Conservation (phyloP, 2,113 vertebrate genomes). For the Sinocyclocheilus anophthalmus region DNA sequence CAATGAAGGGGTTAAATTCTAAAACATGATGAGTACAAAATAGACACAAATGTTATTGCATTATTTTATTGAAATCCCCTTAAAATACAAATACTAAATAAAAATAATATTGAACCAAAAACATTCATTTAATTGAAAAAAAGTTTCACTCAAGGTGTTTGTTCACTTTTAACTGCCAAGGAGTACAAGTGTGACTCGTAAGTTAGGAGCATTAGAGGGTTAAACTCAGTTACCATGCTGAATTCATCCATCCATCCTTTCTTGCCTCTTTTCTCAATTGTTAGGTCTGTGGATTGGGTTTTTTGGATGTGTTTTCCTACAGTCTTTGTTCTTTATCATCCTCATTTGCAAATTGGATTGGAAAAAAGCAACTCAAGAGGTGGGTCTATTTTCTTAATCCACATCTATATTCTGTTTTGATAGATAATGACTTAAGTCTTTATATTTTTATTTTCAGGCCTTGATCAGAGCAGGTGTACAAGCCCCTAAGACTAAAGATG, state of each 20-base stretch:
- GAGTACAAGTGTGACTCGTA: background rate
- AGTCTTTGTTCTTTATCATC: constrained; percentile 74
- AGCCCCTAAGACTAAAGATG: background rate
- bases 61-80: no score
- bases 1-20: no score
- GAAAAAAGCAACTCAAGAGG: constrained; percentile 82
- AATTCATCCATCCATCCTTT: background rate
- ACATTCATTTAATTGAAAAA: background rate
- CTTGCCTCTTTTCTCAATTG: background rate
- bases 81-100: no score
- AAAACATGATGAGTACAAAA: no score
- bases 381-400: constrained; percentile 48
- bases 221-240: background rate
- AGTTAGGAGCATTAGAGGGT: background rate
- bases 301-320: constrained; percentile 71
- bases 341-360: constrained; percentile 81
- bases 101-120: background rate
- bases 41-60: no score
- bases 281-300: constrained; percentile 86
- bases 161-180: background rate
- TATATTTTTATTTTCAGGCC: constrained; percentile 43
- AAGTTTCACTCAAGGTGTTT: background rate
- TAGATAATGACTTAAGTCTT: background rate
- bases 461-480: constrained; percentile 50
- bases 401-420: background rate